Conservation (phyloP, 2,113 vertebrate genomes). For the western clawed frog (Xenopus tropicalis) region DNA sequence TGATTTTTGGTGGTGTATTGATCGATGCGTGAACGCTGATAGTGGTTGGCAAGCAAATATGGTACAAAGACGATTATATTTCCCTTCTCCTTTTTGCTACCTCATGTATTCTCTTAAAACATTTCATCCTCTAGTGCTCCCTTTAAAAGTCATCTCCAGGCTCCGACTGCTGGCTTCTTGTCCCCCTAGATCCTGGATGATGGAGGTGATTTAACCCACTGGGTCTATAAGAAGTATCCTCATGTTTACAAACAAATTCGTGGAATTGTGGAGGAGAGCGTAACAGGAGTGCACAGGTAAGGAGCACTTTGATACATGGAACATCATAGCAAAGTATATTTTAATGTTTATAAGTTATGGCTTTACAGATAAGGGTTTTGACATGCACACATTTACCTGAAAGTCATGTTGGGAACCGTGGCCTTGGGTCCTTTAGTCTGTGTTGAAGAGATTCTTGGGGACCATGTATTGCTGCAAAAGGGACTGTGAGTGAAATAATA, state of each 20-base stretch:
- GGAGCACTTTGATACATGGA: conserved; percentile 20
- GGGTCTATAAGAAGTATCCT: conserved; percentile 98
- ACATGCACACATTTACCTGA: background rate
- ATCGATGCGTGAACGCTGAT: conserved; percentile 89
- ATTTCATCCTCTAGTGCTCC: conserved; percentile 22
- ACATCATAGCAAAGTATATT: background rate
- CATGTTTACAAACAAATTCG: conserved; percentile 93
- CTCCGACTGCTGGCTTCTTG: conserved; percentile 47
- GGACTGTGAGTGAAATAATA: background rate
- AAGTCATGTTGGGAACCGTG: background rate
- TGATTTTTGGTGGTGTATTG: conserved; percentile 99
- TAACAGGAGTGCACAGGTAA: conserved; percentile 97
- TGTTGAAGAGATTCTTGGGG: background rate
- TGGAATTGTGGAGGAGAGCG: conserved; percentile 97
- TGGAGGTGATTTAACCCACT: conserved; percentile 95
- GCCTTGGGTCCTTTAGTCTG: background rate
- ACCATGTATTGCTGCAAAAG: background rate
- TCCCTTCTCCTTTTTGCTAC: background rate
- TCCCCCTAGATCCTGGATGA: conserved; percentile 91
- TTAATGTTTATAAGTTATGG: background rate
- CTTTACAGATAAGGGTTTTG: background rate
- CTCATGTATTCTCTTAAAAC: background rate
- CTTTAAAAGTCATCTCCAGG: background rate
- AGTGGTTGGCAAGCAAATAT: conserved; percentile 96
- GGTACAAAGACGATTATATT: conserved; percentile 63